These are phyloP conservation scores for Gouania willdenowi DNA, from an alignment of 2,797 vertebrate species.

Conservation along the genomic window DNA sequence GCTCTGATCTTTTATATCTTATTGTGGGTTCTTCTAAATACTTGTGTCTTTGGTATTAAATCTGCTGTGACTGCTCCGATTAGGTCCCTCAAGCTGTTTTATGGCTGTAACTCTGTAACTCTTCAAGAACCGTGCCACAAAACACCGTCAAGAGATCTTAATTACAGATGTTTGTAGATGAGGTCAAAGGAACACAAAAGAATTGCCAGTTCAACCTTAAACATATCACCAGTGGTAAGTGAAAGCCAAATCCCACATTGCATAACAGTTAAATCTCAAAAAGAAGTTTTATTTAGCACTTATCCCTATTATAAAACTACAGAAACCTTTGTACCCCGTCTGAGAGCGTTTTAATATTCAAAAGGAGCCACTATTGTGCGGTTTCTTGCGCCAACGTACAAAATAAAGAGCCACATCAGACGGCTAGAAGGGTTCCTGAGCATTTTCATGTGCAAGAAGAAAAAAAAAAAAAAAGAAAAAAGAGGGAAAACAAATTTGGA, in stretches of 20 bases:
- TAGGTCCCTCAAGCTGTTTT: conserved; percentile 12
- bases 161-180: conserved; percentile 37
- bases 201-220: conserved; percentile 68
- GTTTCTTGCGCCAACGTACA: conserved; percentile 73
- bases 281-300: conserved; percentile 73
- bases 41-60: conserved; percentile 19
- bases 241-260: conserved; percentile 64
- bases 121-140: conserved; percentile 23
- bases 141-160: conserved; percentile 49
- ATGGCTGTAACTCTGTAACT: conserved; percentile 12
- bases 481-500: conserved; percentile 76
- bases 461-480: conserved; percentile 75
- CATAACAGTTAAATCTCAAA: conserved; percentile 73
- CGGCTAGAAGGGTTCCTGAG: conserved; percentile 68
- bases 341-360: conserved; percentile 83
- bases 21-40: conserved; percentile 17
- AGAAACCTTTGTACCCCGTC: conserved; percentile 72
- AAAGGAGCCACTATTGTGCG: conserved; percentile 76
- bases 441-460: conserved; percentile 75
- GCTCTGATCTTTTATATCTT: conserved; percentile 17
- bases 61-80: conserved; percentile 15
- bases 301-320: conserved; percentile 74
- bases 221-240: conserved; percentile 62
- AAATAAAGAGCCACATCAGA: conserved; percentile 83
- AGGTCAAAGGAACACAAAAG: conserved; percentile 51